Evolutionary conservation across 2,888 invertebrate species (phyloP).

Genomic region (Nipponacmea schrenckii): DNA sequence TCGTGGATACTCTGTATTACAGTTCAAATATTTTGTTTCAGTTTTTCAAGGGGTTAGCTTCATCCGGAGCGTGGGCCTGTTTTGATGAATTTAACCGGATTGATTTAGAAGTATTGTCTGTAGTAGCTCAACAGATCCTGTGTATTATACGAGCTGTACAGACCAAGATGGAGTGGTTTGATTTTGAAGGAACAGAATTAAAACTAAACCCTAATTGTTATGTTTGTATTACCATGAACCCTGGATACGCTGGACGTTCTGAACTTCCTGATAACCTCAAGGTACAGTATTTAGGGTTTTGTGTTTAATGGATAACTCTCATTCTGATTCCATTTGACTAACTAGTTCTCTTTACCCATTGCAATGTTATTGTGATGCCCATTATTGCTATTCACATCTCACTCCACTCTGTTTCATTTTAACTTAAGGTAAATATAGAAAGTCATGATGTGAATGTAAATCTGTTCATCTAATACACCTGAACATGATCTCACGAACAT

Average conservation of each 20-base stretch:
- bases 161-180: constrained; percentile 75
- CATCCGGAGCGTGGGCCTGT: constrained; percentile 88
- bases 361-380: too few species aligned
- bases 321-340: too few species aligned
- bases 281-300: constrained; percentile 30
- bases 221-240: constrained; percentile 72
- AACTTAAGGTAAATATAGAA: too few species aligned
- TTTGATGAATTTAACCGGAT: constrained; percentile 93
- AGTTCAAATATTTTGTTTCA: constrained; percentile 58
- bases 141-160: constrained; percentile 83
- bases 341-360: too few species aligned
- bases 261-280: constrained; percentile 72
- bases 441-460: too few species aligned
- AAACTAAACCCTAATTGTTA: constrained; percentile 81
- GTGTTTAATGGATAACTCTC: too few species aligned
- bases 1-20: too few species aligned
- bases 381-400: too few species aligned
- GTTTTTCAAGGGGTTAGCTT: constrained; percentile 83
- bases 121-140: constrained; percentile 86
- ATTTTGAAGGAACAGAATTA: constrained; percentile 83
- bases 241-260: constrained; percentile 70
- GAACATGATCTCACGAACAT: too few species aligned
- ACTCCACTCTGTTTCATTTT: too few species aligned
- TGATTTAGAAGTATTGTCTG: constrained; percentile 85
- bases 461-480: too few species aligned